Percentiles rank a stretch among this genome's conserved stretches.
These are phyloP conservation scores for Darevskia mixta DNA, from an alignment of 2,797 vertebrate species.

Conservation along the genomic window DNA sequence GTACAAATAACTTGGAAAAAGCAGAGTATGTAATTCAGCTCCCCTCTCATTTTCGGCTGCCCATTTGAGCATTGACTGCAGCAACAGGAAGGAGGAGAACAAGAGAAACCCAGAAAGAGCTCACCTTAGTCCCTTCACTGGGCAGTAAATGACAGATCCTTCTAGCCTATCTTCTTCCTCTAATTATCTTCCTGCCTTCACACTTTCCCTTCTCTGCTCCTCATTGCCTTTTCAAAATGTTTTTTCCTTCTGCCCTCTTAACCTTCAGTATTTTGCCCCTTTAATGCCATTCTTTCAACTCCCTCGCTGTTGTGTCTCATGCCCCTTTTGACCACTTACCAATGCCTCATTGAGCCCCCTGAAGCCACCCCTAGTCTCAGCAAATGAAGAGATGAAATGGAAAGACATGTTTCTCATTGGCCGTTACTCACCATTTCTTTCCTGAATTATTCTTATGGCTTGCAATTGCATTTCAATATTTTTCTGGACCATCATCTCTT, in stretches of 20 bases:
- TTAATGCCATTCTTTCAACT: background rate
- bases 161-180: background rate
- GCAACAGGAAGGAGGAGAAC: background rate
- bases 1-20: background rate
- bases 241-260: background rate
- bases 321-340: background rate
- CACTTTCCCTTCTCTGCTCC: background rate
- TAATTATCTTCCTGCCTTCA: background rate
- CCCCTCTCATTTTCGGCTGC: background rate
- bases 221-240: background rate
- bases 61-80: background rate
- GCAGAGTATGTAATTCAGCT: background rate
- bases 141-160: background rate
- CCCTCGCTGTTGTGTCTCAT: background rate
- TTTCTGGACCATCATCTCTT: constrained; percentile 96
- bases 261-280: background rate
- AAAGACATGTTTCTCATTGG: background rate
- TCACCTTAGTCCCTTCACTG: background rate
- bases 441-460: constrained; percentile 94
- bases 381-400: background rate
- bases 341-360: background rate
- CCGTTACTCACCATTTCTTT: constrained; percentile 88
- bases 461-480: constrained; percentile 98
- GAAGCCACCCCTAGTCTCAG: background rate
- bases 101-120: background rate